Percentiles rank a stretch among this genome's conserved stretches.
Conservation (phyloP, 2,888 invertebrate genomes). For the Dynastes hyllus region DNA sequence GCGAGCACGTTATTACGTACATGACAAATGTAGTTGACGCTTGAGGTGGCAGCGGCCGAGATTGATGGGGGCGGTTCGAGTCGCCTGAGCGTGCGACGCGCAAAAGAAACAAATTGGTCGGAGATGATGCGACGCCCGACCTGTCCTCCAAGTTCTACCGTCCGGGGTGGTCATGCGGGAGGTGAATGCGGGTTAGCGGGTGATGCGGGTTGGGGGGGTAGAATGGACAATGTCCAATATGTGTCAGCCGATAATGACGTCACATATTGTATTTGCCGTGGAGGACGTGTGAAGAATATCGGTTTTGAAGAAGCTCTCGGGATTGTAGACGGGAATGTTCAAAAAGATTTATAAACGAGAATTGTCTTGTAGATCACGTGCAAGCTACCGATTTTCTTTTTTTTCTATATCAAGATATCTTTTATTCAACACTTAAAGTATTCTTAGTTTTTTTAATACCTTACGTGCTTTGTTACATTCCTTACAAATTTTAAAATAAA, state of each 20-base stretch:
- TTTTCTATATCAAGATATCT: too few relatives aligned
- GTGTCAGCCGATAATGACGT: slow-evolving; percentile 30
- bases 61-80: slow-evolving; percentile 26
- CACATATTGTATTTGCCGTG: slow-evolving; percentile 28
- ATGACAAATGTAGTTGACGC: slow-evolving; percentile 39
- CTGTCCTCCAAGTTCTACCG: neutral
- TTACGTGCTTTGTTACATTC: too few relatives aligned
- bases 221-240: slow-evolving; percentile 33
- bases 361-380: too few relatives aligned
- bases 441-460: too few relatives aligned
- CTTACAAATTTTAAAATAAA: too few relatives aligned
- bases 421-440: too few relatives aligned
- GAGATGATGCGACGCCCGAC: slow-evolving; percentile 18
- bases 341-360: too few relatives aligned
- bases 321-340: too few relatives aligned
- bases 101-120: slow-evolving; percentile 33
- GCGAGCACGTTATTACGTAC: slow-evolving; percentile 26
- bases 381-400: too few relatives aligned
- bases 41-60: slow-evolving; percentile 36
- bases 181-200: too few relatives aligned
- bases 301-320: neutral
- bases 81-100: slow-evolving; percentile 8
- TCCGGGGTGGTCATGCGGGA: neutral
- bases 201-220: neutral
- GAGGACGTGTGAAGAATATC: neutral